phyloP scores from a whole-genome alignment of 1,140 invertebrate species.

The Sycophaga agraensis region DNA sequence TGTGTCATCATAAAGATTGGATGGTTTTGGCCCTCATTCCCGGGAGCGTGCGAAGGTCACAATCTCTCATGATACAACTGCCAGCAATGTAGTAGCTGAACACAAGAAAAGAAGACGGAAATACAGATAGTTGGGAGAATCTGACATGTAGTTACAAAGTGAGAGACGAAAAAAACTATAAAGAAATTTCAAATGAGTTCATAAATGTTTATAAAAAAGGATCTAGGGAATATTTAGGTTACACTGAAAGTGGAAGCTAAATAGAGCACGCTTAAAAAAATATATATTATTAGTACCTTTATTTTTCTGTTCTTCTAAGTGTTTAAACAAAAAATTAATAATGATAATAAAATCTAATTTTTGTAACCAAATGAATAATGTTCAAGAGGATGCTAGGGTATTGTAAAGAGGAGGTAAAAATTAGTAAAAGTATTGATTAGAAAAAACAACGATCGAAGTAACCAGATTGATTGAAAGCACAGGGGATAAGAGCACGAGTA shows the following conservation, averaged over 20 bases:
- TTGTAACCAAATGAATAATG: too few species aligned
- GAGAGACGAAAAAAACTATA: conserved; percentile 29
- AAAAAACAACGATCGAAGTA: too few species aligned
- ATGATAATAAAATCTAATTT: too few species aligned
- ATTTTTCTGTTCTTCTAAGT: too few species aligned
- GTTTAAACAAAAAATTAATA: background rate
- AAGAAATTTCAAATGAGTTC: background rate
- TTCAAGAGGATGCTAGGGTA: too few species aligned
- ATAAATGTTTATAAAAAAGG: background rate
- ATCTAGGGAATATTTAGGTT: too few species aligned
- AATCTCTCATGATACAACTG: conserved; percentile 35
- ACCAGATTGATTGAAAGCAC: background rate
- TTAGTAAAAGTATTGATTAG: too few species aligned
- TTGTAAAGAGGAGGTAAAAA: too few species aligned
- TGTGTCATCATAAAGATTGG: conserved; percentile 27
- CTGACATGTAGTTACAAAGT: background rate
- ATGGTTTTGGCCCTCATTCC: conserved; percentile 49
- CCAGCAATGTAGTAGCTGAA: background rate
- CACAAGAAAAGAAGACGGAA: background rate
- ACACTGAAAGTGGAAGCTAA: too few species aligned
- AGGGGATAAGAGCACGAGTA: background rate
- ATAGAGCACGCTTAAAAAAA: too few species aligned
- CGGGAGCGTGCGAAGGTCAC: conserved; percentile 45
- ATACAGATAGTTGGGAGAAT: background rate
- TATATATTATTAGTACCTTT: too few species aligned